Evolutionary conservation across 1,140 invertebrate genomes (phyloP).

Genomic region (Stenopsyche tienmushanensis): DNA sequence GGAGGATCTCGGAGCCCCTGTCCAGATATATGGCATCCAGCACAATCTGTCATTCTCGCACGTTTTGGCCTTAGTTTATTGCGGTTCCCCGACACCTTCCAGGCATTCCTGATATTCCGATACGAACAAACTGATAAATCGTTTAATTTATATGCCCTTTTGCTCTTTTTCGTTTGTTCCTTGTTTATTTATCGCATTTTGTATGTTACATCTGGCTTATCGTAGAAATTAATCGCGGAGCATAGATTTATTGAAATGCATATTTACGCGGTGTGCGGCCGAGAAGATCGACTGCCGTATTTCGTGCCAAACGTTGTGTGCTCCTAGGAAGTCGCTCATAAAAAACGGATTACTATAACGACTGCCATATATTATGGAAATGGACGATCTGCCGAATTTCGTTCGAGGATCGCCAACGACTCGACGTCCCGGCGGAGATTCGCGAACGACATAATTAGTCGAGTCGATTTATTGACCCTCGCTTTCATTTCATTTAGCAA

Average conservation of each 20-base stretch:
- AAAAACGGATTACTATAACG: too few relatives aligned
- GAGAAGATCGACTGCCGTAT: too few relatives aligned
- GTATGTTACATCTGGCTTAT: not conserved
- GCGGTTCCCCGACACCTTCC: constrained; percentile 32
- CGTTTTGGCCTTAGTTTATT: constrained; percentile 34
- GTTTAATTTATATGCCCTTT: constrained; percentile 34
- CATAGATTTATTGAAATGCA: not conserved
- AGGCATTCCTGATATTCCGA: constrained; percentile 28
- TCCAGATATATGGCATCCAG: too few relatives aligned
- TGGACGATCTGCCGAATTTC: too few relatives aligned
- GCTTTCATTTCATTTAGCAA: too few relatives aligned
- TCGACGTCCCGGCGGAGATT: not conserved
- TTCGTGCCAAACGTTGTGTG: too few relatives aligned
- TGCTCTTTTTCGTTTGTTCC: constrained; percentile 17
- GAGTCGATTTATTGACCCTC: too few relatives aligned
- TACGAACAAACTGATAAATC: constrained; percentile 30
- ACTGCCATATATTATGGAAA: too few relatives aligned
- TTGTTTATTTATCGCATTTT: not conserved
- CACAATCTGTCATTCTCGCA: constrained; percentile 34
- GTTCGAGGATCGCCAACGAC: not conserved
- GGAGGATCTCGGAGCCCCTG: too few relatives aligned
- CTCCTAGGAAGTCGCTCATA: too few relatives aligned
- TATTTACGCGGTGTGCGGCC: too few relatives aligned
- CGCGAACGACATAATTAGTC: too few relatives aligned
- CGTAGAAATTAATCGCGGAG: not conserved